These are phyloP conservation scores for Morus bassanus DNA, from an alignment of 2,797 vertebrate genomes.

Conservation along the genomic window DNA sequence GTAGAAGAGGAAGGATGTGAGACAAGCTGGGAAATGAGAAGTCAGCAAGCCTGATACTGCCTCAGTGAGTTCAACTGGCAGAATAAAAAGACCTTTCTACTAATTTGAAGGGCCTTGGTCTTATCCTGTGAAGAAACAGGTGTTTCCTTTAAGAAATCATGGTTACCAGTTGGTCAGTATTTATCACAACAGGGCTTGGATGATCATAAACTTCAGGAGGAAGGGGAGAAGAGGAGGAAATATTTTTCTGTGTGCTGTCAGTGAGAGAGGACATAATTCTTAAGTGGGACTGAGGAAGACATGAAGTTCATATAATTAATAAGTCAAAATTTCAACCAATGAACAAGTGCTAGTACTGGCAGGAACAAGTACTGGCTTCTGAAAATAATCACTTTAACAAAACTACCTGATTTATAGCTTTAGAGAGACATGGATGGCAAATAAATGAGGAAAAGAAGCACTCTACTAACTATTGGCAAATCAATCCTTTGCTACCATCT, in stretches of 20 bases:
- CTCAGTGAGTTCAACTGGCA: neutral
- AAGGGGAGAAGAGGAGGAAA: neutral
- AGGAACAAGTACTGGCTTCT: neutral
- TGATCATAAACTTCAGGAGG: neutral
- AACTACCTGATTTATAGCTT: neutral
- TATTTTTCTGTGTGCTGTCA: neutral
- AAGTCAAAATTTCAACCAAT: neutral
- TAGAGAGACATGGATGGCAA: neutral
- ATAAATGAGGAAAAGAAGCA: neutral
- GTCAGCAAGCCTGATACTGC: neutral
- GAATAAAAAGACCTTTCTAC: neutral
- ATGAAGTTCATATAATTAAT: neutral
- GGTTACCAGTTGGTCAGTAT: neutral
- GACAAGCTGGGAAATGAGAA: neutral
- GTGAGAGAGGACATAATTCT: neutral
- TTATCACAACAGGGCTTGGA: neutral
- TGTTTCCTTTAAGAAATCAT: neutral
- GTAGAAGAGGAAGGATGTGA: neutral
- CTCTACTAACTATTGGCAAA: neutral
- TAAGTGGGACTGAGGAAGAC: neutral
- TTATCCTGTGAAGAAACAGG: neutral
- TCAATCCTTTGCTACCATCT: neutral
- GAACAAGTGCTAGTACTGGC: neutral
- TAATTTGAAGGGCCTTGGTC: neutral
- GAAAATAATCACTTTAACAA: neutral